phyloP scores from a whole-genome alignment of 2,113 vertebrate genomes.

The Podilymbus podiceps region DNA sequence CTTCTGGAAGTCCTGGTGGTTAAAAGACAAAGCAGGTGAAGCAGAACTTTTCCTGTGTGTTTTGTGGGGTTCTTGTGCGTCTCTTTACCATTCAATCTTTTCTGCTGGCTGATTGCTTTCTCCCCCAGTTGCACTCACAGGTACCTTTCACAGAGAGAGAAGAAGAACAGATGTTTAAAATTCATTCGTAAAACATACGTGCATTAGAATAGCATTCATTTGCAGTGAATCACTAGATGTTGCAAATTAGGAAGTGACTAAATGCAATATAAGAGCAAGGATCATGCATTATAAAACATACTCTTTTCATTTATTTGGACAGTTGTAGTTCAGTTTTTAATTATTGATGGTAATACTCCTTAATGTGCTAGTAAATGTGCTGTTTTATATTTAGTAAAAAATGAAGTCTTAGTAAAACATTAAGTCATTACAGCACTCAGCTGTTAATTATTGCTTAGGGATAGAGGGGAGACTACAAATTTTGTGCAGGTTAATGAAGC shows the following conservation, averaged over 20 bases:
- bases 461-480: conserved; percentile 41
- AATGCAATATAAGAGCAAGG: not conserved
- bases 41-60: not conserved
- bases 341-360: conserved; percentile 54
- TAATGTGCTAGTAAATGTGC: conserved; percentile 23
- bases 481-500: conserved; percentile 47
- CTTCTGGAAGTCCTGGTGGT: not conserved
- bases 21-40: not conserved
- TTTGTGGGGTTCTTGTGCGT: not conserved
- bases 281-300: conserved; percentile 17
- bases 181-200: not conserved
- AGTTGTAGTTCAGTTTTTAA: conserved; percentile 52
- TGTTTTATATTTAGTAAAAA: conserved; percentile 52
- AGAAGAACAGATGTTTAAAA: conserved; percentile 23
- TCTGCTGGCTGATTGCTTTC: not conserved
- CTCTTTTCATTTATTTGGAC: conserved; percentile 57
- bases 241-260: conserved; percentile 38
- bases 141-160: not conserved
- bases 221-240: not conserved
- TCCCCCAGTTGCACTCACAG: not conserved
- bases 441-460: conserved; percentile 62
- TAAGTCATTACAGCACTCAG: conserved; percentile 53
- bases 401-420: conserved; percentile 51
- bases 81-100: not conserved
- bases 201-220: conserved; percentile 21